These are phyloP conservation scores for Tricholaema leucomelas DNA, from an alignment of 2,113 vertebrate species.

Conservation along the genomic window DNA sequence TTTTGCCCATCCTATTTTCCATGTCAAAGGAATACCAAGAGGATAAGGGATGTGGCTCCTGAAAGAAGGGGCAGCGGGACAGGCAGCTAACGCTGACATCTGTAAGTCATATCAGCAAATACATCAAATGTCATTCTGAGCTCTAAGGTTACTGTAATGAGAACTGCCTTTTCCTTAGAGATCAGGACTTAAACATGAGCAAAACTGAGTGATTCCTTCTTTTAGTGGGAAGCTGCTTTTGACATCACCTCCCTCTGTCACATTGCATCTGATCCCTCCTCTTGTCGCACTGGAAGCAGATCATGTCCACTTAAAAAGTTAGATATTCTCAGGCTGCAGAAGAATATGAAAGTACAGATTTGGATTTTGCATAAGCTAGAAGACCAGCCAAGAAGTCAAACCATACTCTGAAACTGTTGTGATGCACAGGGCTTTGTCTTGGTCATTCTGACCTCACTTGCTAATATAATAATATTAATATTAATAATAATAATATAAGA, in stretches of 20 bases:
- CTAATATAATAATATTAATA: neutral
- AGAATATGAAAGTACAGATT: neutral
- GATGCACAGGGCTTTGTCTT: neutral
- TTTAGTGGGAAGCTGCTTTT: neutral
- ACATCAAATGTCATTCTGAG: neutral
- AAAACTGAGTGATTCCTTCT: neutral
- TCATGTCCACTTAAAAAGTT: neutral
- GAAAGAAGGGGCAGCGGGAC: neutral
- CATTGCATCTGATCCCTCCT: neutral
- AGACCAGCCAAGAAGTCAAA: neutral
- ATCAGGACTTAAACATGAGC: neutral
- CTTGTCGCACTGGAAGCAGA: neutral
- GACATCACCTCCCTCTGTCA: neutral
- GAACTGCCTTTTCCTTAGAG: neutral
- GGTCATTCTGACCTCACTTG: neutral
- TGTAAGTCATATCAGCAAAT: neutral
- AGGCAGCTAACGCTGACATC: neutral
- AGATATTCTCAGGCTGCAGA: neutral
- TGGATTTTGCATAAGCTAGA: neutral
- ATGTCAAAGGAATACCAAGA: neutral
- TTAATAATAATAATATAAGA: no score
- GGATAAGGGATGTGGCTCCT: neutral
- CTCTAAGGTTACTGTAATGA: neutral
- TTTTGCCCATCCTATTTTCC: neutral
- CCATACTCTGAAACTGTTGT: neutral